These are phyloP conservation scores for Catocala sponsa DNA, from an alignment of 2,888 invertebrate species.

Conservation along the genomic window DNA sequence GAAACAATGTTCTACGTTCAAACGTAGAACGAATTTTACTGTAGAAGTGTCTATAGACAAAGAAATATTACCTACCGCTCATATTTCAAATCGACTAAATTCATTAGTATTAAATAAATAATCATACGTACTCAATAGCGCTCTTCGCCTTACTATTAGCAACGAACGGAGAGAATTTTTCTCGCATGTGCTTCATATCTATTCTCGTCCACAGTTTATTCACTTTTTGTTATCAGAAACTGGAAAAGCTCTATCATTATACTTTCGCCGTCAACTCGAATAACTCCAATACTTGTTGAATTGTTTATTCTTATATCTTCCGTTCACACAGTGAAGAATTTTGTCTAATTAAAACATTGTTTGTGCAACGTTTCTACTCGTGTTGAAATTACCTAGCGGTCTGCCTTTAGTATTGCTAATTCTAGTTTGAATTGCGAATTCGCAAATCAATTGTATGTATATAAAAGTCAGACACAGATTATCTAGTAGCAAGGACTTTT, in stretches of 20 bases:
- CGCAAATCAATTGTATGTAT: conserved; percentile 8
- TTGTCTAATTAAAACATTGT: conserved; percentile 2
- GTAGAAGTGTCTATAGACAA: conserved; percentile 2
- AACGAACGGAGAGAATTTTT: conserved; percentile 35
- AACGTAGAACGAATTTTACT: conserved; percentile 2
- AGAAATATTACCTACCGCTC: conserved; percentile 13
- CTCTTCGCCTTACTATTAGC: conserved; percentile 30
- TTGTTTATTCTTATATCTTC: conserved; percentile 1
- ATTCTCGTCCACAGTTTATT: conserved; percentile 33
- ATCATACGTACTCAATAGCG: conserved; percentile 23
- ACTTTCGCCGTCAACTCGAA: conserved; percentile 12
- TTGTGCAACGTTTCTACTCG: conserved; percentile 7
- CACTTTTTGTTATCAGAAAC: conserved; percentile 16
- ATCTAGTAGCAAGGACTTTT: conserved; percentile 15
- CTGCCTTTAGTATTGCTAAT: conserved; percentile 6
- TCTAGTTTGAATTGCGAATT: conserved; percentile 22
- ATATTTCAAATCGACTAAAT: conserved; percentile 35
- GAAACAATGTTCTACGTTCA: conserved; percentile 19
- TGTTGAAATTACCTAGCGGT: conserved; percentile 7
- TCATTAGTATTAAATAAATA: conserved; percentile 27
- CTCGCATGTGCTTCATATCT: conserved; percentile 34
- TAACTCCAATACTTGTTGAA: conserved; percentile 5
- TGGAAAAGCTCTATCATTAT: conserved; percentile 10
- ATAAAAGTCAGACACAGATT: conserved; percentile 16
- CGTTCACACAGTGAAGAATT: conserved; percentile 9